Evolutionary conservation across 2,888 invertebrate genomes (phyloP).

Genomic region (Nephrotoma guestfalica): DNA sequence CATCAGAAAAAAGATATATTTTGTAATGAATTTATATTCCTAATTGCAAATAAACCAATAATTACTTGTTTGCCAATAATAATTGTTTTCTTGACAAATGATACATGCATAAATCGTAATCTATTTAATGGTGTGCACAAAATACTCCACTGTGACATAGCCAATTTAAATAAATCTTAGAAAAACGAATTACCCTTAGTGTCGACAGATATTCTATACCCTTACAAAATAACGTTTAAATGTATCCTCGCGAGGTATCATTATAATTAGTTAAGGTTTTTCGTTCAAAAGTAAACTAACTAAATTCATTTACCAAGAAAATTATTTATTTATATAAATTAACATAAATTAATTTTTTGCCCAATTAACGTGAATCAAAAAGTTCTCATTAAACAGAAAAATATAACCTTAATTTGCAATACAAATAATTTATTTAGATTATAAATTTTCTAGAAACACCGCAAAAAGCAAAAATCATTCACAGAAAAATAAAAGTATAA

Average conservation of each 20-base stretch:
- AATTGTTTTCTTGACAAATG: too few relatives aligned
- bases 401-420: not conserved
- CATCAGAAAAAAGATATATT: too few relatives aligned
- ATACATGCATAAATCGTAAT: too few relatives aligned
- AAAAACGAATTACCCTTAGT: not conserved
- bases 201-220: not conserved
- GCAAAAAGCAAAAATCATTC: not conserved
- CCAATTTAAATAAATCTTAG: not conserved
- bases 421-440: not conserved
- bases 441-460: not conserved
- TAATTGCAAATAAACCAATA: too few relatives aligned
- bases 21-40: too few relatives aligned
- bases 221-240: not conserved
- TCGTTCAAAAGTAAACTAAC: not conserved
- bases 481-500: not conserved
- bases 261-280: not conserved
- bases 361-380: not conserved
- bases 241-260: not conserved
- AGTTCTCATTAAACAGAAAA: not conserved
- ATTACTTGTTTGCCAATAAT: too few relatives aligned
- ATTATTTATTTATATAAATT: not conserved
- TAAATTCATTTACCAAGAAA: not conserved
- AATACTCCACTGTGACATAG: too few relatives aligned
- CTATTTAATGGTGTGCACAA: too few relatives aligned
- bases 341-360: not conserved